phyloP scores from a whole-genome alignment of 2,888 invertebrate genomes.

The Stenolophus ochropezus region DNA sequence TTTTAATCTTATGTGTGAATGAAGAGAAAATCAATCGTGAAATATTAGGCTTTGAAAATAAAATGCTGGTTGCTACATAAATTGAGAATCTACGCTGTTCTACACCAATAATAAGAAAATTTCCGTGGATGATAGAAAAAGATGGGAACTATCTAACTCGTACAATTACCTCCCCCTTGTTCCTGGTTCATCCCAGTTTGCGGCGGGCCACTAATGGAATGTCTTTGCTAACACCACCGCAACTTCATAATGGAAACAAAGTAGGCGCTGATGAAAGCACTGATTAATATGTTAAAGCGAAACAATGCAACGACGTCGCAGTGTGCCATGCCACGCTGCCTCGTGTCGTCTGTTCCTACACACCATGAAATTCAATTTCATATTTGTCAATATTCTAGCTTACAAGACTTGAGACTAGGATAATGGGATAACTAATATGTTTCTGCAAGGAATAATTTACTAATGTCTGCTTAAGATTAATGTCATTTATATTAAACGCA shows the following conservation, averaged over 20 bases:
- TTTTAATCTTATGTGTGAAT: too few species aligned
- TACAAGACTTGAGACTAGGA: background rate
- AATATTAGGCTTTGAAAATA: too few species aligned
- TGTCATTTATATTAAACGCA: background rate
- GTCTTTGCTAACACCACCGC: slow-evolving; percentile 34
- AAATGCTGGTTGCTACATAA: too few species aligned
- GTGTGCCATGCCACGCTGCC: background rate
- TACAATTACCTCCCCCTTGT: background rate
- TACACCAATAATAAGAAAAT: too few species aligned
- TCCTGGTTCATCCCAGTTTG: background rate
- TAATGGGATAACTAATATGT: background rate
- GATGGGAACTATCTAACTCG: background rate
- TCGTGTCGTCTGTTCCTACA: background rate
- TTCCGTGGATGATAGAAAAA: too few species aligned
- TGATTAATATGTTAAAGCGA: slow-evolving; percentile 38
- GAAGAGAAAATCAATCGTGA: too few species aligned
- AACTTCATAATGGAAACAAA: slow-evolving; percentile 40
- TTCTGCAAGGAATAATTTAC: background rate
- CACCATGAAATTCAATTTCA: background rate
- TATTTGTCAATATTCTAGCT: slow-evolving; percentile 13
- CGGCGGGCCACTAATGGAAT: slow-evolving; percentile 12
- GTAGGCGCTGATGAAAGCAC: slow-evolving; percentile 35
- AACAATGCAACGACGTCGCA: slow-evolving; percentile 21
- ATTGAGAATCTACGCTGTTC: too few species aligned
- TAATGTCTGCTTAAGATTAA: background rate